Percentiles rank a stretch among this genome's conserved stretches.
phyloP scores from a whole-genome alignment of 2,113 vertebrate species.

The Lepus europaeus region DNA sequence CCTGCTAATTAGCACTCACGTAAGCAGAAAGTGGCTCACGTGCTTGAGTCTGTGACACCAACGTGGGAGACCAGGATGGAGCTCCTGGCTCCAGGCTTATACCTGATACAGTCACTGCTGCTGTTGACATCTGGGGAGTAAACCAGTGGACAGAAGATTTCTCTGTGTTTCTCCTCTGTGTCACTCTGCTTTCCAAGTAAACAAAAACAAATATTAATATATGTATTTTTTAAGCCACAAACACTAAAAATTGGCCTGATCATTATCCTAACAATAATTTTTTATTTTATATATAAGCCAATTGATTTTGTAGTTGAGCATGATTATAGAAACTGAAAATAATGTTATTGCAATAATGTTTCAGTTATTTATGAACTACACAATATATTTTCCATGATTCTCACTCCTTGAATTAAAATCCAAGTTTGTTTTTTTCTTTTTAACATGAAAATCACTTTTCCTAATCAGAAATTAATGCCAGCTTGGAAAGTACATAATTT shows the following conservation, averaged over 20 bases:
- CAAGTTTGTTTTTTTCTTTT: neutral
- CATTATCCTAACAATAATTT: conserved; percentile 29
- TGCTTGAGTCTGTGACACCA: too few relatives aligned
- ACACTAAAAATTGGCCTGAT: neutral
- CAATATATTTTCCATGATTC: neutral
- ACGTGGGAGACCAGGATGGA: too few relatives aligned
- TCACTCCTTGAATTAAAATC: neutral
- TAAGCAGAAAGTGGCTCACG: too few relatives aligned
- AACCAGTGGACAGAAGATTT: too few relatives aligned
- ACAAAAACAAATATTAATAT: too few relatives aligned
- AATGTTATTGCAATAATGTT: conserved; percentile 45
- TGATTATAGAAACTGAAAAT: conserved; percentile 23
- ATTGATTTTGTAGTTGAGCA: conserved; percentile 17
- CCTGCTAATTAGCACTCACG: too few relatives aligned
- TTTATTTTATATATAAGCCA: neutral
- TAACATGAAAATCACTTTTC: conserved; percentile 20
- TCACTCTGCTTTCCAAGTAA: too few relatives aligned
- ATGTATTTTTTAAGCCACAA: neutral
- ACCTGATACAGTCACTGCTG: too few relatives aligned
- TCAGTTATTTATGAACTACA: conserved; percentile 21
- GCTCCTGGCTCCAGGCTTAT: too few relatives aligned
- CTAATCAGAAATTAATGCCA: neutral
- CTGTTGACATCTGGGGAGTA: too few relatives aligned
- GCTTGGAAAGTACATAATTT: neutral
- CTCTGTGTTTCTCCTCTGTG: too few relatives aligned